These are phyloP conservation scores for Pristis pectinata DNA, from an alignment of 2,797 vertebrate genomes.

Conservation along the genomic window DNA sequence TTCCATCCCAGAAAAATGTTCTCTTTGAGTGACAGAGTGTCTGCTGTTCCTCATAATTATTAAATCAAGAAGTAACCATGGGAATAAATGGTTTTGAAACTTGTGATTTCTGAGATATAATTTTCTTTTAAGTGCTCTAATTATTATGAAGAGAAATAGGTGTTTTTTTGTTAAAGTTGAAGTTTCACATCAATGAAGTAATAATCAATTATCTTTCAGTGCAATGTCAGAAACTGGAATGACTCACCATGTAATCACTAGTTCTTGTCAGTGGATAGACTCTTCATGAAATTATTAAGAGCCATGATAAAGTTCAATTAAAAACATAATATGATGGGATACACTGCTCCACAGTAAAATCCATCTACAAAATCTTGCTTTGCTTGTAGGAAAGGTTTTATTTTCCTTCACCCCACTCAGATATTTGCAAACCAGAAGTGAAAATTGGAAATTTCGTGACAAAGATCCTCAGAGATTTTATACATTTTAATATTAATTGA, in stretches of 20 bases:
- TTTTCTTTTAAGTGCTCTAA: not conserved
- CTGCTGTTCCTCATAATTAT: not conserved
- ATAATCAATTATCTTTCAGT: slow-evolving; percentile 21
- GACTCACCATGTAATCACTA: not conserved
- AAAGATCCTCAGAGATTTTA: not conserved
- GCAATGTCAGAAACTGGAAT: not conserved
- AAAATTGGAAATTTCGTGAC: not conserved
- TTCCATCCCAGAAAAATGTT: not conserved
- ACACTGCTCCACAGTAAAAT: not conserved
- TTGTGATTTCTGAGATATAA: not conserved
- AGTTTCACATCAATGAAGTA: not conserved
- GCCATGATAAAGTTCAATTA: not conserved
- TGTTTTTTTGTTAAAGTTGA: not conserved
- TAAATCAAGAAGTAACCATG: not conserved
- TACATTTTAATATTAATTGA: not conserved
- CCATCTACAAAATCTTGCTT: not conserved
- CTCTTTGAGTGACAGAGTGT: not conserved
- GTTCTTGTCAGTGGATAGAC: not conserved
- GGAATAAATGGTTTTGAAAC: not conserved
- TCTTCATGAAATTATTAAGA: slow-evolving; percentile 19
- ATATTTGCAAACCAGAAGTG: not conserved
- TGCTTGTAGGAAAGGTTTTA: not conserved
- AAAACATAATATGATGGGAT: not conserved
- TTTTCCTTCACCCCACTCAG: not conserved
- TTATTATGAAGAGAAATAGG: not conserved